phyloP scores from a whole-genome alignment of 2,888 invertebrate genomes.

The Diaprepes abbreviatus region DNA sequence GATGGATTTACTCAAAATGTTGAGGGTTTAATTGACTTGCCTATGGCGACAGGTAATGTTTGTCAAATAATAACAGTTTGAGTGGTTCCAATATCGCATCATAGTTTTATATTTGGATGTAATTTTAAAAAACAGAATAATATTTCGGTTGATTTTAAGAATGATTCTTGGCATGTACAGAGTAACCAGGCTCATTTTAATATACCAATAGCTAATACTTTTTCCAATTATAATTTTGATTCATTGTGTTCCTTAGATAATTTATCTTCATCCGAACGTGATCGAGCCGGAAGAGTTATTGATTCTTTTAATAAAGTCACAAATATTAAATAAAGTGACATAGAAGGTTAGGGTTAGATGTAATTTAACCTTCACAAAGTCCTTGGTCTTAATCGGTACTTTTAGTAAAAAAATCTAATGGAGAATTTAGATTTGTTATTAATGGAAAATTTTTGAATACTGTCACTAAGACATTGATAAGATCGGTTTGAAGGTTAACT shows the following conservation, averaged over 20 bases:
- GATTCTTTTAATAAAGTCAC: conserved; percentile 1
- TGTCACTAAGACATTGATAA: conserved; percentile 35
- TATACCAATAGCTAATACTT: background rate
- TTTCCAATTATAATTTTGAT: too few species aligned
- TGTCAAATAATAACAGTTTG: background rate
- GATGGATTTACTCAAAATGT: conserved; percentile 16
- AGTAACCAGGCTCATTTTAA: background rate
- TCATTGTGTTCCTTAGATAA: background rate
- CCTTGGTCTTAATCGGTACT: conserved; percentile 35
- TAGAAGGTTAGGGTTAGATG: conserved; percentile 43
- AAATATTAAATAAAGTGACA: conserved; percentile 41
- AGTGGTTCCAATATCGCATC: conserved; percentile 4
- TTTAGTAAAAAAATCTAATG: conserved; percentile 41
- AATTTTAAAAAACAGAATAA: background rate
- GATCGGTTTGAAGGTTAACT: conserved; percentile 32
- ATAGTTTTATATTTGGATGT: conserved; percentile 15
- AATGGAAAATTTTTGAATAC: conserved; percentile 42
- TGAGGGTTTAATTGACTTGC: conserved; percentile 9
- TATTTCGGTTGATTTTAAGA: background rate
- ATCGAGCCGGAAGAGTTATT: background rate
- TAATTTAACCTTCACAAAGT: too few species aligned
- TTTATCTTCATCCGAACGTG: background rate
- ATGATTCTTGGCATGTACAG: too few species aligned
- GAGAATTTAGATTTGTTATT: conserved; percentile 36
- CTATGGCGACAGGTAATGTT: background rate